Percentiles rank a stretch among this genome's conserved stretches.
phyloP scores from a whole-genome alignment of 2,797 vertebrate species.

The Myotis findleyi region DNA sequence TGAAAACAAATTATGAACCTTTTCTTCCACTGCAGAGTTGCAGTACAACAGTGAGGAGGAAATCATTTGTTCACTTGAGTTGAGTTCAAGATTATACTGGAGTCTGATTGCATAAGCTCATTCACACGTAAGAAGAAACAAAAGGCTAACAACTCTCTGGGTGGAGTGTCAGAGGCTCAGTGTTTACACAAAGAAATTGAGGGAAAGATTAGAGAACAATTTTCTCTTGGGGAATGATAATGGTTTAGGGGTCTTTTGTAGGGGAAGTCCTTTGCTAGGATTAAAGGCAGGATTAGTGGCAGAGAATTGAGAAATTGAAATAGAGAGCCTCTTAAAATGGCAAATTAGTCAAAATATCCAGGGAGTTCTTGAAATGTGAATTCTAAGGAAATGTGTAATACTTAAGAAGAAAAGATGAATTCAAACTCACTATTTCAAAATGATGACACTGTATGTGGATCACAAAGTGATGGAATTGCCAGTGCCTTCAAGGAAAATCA shows the following conservation, averaged over 20 bases:
- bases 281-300: conserved; percentile 63
- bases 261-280: conserved; percentile 57
- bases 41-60: not conserved
- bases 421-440: conserved; percentile 16
- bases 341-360: conserved; percentile 32
- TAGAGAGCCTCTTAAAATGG: conserved; percentile 50
- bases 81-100: conserved; percentile 54
- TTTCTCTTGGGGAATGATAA: conserved; percentile 51
- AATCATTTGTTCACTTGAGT: conserved; percentile 44
- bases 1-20: conserved; percentile 40
- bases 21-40: not conserved
- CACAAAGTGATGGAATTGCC: not conserved
- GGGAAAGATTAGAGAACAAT: conserved; percentile 65
- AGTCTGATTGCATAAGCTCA: conserved; percentile 51
- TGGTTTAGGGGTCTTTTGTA: conserved; percentile 3
- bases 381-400: conserved; percentile 39
- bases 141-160: conserved; percentile 42
- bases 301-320: conserved; percentile 65
- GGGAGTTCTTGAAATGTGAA: conserved; percentile 54
- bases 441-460: not conserved
- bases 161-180: conserved; percentile 43
- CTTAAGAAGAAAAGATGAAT: conserved; percentile 53
- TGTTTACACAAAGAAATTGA: conserved; percentile 63
- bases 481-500: not conserved
- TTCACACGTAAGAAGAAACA: conserved; percentile 48